Conservation (phyloP, 2,113 vertebrate genomes). For the Haemorhous mexicanus region DNA sequence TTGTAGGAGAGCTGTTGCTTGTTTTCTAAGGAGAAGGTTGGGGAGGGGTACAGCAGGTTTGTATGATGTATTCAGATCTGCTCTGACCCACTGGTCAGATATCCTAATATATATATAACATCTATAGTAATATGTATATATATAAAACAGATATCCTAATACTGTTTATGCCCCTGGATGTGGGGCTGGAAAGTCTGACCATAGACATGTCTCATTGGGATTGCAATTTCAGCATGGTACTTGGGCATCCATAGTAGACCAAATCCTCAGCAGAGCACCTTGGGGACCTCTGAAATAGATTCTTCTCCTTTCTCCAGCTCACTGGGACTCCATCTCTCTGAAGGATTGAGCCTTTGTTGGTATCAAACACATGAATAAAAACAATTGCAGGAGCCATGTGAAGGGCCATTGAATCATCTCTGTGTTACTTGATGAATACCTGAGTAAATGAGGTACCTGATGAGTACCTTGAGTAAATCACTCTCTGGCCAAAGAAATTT, state of each 20-base stretch:
- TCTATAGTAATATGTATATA: too few species aligned
- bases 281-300: neutral
- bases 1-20: rapidly evolving
- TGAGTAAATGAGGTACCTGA: too few species aligned
- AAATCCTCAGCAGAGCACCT: neutral
- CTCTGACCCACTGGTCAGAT: neutral
- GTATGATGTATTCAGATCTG: neutral
- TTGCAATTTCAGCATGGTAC: neutral
- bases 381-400: neutral
- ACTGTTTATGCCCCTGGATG: neutral
- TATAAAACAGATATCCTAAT: neutral
- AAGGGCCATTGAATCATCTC: neutral
- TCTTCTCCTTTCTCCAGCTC: neutral
- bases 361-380: neutral
- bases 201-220: neutral
- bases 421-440: neutral
- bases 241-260: neutral
- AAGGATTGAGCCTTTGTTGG: neutral
- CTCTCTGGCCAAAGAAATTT: neutral
- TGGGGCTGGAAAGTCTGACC: neutral
- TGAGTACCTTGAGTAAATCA: neutral
- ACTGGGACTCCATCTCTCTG: neutral
- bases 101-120: neutral
- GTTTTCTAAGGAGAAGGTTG: neutral
- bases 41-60: neutral